phyloP scores from a whole-genome alignment of 2,113 vertebrate genomes.

The Todiramphus saurophagus region DNA sequence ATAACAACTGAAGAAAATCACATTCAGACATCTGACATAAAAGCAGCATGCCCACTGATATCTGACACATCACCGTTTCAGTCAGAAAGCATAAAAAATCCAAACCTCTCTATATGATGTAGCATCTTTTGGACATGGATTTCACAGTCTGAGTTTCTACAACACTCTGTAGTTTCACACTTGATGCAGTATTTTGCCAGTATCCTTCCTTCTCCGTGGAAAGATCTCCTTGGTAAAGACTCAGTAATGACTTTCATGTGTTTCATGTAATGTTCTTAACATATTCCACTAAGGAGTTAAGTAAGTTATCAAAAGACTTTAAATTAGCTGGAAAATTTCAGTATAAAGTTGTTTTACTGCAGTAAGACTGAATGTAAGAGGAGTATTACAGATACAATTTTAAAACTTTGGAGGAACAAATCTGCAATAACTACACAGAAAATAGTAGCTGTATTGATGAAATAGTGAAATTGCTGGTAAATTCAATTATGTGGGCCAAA shows the following conservation, averaged over 20 bases:
- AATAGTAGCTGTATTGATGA: constrained; percentile 10
- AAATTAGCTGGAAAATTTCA: background rate
- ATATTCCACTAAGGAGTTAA: background rate
- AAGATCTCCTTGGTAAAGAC: background rate
- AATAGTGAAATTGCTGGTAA: background rate
- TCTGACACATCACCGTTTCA: background rate
- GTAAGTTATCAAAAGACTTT: background rate
- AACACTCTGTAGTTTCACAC: background rate
- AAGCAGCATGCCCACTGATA: background rate
- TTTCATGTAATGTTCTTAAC: background rate
- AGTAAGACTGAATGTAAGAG: background rate
- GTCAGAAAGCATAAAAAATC: background rate
- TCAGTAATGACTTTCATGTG: background rate
- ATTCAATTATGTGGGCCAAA: background rate
- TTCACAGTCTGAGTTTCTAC: background rate
- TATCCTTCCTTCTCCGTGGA: background rate
- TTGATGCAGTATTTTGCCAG: background rate
- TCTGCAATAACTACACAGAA: constrained; percentile 10
- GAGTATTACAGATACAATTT: background rate
- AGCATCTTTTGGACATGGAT: background rate
- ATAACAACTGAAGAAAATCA: background rate
- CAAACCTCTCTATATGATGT: background rate
- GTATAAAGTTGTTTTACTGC: background rate
- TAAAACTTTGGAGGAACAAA: background rate
- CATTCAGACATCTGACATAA: background rate